Evolutionary conservation across 2,888 invertebrate genomes (phyloP).

Genomic region (Eupithecia tripunctaria): DNA sequence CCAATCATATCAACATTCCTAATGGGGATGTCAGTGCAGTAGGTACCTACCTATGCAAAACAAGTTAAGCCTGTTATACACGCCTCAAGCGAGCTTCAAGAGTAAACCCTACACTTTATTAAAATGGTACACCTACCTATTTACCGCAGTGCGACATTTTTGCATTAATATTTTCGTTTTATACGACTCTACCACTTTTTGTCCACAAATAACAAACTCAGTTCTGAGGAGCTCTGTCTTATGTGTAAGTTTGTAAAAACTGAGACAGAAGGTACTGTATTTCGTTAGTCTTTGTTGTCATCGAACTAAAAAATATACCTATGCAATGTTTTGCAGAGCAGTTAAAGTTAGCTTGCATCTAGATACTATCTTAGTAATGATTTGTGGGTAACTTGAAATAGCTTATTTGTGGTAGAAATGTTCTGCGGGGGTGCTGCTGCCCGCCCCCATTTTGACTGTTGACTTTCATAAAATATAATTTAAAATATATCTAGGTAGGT

Average conservation of each 20-base stretch:
- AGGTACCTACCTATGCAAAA: constrained; percentile 11
- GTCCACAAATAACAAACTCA: neutral
- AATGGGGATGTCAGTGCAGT: constrained; percentile 34
- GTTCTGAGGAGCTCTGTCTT: neutral
- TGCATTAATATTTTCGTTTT: neutral
- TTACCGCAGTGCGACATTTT: constrained; percentile 8
- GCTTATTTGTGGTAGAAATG: no score
- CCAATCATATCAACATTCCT: constrained; percentile 51
- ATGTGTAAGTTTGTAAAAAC: neutral
- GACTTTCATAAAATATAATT: no score
- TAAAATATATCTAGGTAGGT: neutral
- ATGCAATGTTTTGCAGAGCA: no score
- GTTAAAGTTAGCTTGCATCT: neutral
- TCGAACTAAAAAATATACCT: neutral
- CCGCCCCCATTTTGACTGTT: neutral
- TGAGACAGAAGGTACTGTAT: neutral
- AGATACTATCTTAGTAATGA: neutral
- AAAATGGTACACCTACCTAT: neutral
- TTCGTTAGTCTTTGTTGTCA: neutral
- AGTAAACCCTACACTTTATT: neutral
- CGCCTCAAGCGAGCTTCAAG: constrained; percentile 2
- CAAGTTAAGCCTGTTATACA: constrained; percentile 19
- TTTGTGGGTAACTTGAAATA: neutral
- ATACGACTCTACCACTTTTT: neutral
- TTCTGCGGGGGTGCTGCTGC: no score